Percentiles rank a stretch among this genome's conserved stretches.
These are phyloP conservation scores for Syrrhaptes paradoxus DNA, from an alignment of 2,113 vertebrate species.

Conservation along the genomic window DNA sequence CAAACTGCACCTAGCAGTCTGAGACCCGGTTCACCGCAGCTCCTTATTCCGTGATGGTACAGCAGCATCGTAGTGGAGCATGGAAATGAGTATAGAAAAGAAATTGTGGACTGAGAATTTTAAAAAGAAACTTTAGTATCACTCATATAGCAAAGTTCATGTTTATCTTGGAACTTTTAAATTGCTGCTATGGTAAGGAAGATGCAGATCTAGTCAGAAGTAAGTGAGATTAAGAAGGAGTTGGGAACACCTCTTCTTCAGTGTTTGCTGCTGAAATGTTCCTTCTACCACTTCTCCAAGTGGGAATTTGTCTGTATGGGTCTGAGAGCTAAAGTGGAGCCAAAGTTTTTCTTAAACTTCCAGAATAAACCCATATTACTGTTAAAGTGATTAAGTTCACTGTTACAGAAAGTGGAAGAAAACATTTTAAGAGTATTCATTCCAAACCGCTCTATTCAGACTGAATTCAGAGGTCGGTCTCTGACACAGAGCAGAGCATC, in stretches of 20 bases:
- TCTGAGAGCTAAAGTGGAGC: background rate
- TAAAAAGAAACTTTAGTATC: background rate
- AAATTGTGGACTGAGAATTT: background rate
- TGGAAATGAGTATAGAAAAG: background rate
- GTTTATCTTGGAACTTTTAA: background rate
- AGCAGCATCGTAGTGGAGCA: background rate
- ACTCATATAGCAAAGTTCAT: background rate
- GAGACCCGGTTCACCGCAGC: background rate
- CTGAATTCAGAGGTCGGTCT: background rate
- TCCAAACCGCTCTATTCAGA: background rate
- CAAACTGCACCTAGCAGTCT: background rate
- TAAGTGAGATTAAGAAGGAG: background rate
- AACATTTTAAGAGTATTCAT: background rate
- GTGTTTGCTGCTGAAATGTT: background rate
- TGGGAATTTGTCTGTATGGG: background rate
- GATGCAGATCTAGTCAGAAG: background rate
- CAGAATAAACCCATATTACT: background rate
- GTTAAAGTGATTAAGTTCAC: background rate
- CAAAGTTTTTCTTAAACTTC: background rate
- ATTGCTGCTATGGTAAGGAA: background rate
- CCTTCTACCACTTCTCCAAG: background rate
- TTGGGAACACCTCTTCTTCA: background rate
- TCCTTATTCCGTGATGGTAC: background rate
- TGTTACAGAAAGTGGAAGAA: background rate
- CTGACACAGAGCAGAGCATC: background rate